Percentiles rank a stretch among this genome's conserved stretches.
Evolutionary conservation across 2,113 vertebrate species (phyloP).

Genomic region (Dolichallabes microphthalmus): DNA sequence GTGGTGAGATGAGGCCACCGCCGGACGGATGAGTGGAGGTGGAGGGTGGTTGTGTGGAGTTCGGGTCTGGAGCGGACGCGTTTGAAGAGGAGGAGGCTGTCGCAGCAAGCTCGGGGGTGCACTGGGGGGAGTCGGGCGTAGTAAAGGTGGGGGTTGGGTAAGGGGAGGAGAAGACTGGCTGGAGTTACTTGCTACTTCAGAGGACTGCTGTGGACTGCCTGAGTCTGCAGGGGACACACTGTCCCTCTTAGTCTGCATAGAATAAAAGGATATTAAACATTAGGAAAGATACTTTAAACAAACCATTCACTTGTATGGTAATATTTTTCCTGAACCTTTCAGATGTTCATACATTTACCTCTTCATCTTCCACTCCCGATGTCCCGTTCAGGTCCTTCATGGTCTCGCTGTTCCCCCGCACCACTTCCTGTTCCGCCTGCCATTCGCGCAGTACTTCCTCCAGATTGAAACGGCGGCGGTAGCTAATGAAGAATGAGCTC

Average conservation of each 20-base stretch:
- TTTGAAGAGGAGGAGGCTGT: slow-evolving; percentile 85
- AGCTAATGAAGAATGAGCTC: slow-evolving; percentile 87
- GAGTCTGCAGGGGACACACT: slow-evolving; percentile 60
- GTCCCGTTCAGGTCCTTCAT: slow-evolving; percentile 59
- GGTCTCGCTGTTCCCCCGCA: slow-evolving; percentile 62
- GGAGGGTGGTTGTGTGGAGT: slow-evolving; percentile 82
- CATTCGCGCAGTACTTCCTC: slow-evolving; percentile 90
- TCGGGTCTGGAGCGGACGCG: slow-evolving; percentile 79
- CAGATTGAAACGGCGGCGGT: slow-evolving; percentile 86
- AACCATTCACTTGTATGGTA: background rate
- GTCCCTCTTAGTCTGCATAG: slow-evolving; percentile 73
- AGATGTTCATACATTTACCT: slow-evolving; percentile 44
- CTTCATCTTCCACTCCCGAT: slow-evolving; percentile 58
- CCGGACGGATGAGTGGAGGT: slow-evolving; percentile 82
- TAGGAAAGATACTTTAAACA: background rate
- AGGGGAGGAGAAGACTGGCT: slow-evolving; percentile 71
- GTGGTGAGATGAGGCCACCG: slow-evolving; percentile 63
- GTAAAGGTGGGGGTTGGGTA: slow-evolving; percentile 82
- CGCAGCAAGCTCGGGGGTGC: slow-evolving; percentile 82
- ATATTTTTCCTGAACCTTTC: background rate
- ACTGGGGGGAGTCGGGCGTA: slow-evolving; percentile 79
- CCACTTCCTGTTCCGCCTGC: slow-evolving; percentile 83
- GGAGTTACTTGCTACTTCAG: slow-evolving; percentile 53
- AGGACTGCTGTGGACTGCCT: slow-evolving; percentile 56
- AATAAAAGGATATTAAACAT: background rate